Base-by-base conservation (phyloP, 2,888 invertebrate genomes). In the Diaphora mendica region DNA sequence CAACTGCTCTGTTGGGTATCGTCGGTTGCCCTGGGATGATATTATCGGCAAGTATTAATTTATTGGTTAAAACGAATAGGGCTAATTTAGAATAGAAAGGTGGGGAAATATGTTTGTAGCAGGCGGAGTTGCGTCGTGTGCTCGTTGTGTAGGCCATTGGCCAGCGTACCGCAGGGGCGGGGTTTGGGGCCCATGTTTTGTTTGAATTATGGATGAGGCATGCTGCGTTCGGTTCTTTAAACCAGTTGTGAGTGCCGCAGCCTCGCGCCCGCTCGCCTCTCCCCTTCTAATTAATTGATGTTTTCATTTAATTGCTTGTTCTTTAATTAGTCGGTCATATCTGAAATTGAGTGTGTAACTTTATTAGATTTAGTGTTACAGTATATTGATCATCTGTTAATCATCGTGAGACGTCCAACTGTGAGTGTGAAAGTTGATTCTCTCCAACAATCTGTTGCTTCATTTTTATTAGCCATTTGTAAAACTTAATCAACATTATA, bases 181-280 rank as follows among this genome's bases (percentile, higher is more conserved):
- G 87, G 95, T 92, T 88, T 92, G 93, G 94, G 91, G 87, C 94
- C 94, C 95, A 95, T 94, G 94, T 95, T 95, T 90, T 94, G 93
- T 95, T 95, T 95, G 95, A 95, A 95, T 95, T 94, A 95, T 95
- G 95, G 95, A 95, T 95, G 94, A 94, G 90, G 89, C 91, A 91
- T 86, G 91, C 91, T 90, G 90, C 89, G 90, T 89, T 88, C 91
- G 91, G 86, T 88, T 91, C 91, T 91, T 85, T 84, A 93, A 95
- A 95, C 95, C 95, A 95, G 95, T 95, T 94, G 94, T 89, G 92
- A 90, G 90, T 89, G 92, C 89, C 89, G 88, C 93, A 92, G 92
- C 93, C 91, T 92, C 93, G 92, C 91, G 91, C 92, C 92, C 92
- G 93, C 94, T 93, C 92, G 94, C 93, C 91, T 93, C 93, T 93